These are phyloP conservation scores for Catalaphyllia jardinei DNA, from an alignment of 64 coral and sea anemone species.

Conservation along the genomic window DNA sequence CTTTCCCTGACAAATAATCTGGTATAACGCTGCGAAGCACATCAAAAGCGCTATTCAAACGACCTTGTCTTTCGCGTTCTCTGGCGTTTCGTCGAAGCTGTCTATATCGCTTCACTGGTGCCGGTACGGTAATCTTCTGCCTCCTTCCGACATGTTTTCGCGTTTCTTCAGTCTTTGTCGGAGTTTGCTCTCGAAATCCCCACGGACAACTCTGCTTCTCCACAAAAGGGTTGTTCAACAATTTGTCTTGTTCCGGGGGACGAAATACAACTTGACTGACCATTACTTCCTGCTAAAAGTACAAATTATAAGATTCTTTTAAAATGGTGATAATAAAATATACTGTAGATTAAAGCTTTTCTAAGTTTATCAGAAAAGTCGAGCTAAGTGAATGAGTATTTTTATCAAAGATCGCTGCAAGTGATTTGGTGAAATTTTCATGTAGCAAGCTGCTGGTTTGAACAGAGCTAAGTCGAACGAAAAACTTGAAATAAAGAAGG, in stretches of 20 bases:
- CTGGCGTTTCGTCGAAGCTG: constrained; percentile 96
- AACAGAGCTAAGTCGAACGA: too few relatives aligned
- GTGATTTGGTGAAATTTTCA: too few relatives aligned
- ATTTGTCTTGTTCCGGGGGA: constrained; percentile 35
- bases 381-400: too few relatives aligned
- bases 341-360: neutral
- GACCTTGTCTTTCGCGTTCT: constrained; percentile 91
- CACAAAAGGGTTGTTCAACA: neutral
- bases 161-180: constrained; percentile 39
- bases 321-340: neutral
- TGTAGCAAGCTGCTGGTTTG: too few relatives aligned
- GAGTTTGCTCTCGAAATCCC: constrained; percentile 27
- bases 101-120: constrained; percentile 80
- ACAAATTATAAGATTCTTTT: neutral
- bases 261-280: constrained; percentile 39
- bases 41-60: constrained; percentile 94
- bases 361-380: neutral
- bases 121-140: constrained; percentile 74
- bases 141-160: constrained; percentile 31
- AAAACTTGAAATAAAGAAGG: too few relatives aligned
- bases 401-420: too few relatives aligned
- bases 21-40: constrained; percentile 96
- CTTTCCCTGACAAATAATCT: constrained; percentile 96
- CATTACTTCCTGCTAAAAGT: constrained; percentile 2
- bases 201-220: constrained; percentile 39